phyloP scores from a whole-genome alignment of 2,888 invertebrate genomes.

The Drosophila mimica region DNA sequence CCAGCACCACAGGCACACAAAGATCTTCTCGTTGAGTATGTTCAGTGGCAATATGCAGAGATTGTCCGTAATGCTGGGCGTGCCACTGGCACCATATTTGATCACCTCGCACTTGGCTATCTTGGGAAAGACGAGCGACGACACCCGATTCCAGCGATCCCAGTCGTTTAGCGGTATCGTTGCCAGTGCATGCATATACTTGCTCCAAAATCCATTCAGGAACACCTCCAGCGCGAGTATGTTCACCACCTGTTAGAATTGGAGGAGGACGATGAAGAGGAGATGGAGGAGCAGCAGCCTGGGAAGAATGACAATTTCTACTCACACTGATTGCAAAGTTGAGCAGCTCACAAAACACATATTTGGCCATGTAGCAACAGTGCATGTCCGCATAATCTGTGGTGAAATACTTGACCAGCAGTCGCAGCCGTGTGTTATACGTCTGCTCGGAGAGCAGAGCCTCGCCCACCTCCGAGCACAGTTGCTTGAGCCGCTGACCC shows the following conservation, averaged over 20 bases:
- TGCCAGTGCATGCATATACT: slow-evolving; percentile 78
- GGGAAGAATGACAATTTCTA: slow-evolving; percentile 40
- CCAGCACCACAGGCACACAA: slow-evolving; percentile 91
- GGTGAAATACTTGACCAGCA: slow-evolving; percentile 82
- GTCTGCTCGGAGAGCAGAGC: slow-evolving; percentile 78
- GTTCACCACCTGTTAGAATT: slow-evolving; percentile 72
- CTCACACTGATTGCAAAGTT: slow-evolving; percentile 91
- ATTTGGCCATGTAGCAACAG: slow-evolving; percentile 88
- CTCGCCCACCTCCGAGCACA: slow-evolving; percentile 82
- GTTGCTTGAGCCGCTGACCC: slow-evolving; percentile 85
- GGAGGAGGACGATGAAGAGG: too few species aligned
- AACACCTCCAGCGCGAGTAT: slow-evolving; percentile 81
- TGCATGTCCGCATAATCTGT: slow-evolving; percentile 82
- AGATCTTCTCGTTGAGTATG: slow-evolving; percentile 92
- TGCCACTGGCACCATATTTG: slow-evolving; percentile 94
- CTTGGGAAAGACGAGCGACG: slow-evolving; percentile 86
- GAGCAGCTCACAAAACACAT: slow-evolving; percentile 90
- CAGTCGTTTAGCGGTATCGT: slow-evolving; percentile 81
- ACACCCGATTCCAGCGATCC: slow-evolving; percentile 82
- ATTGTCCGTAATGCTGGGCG: slow-evolving; percentile 91
- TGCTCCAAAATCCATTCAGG: slow-evolving; percentile 83
- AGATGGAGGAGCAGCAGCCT: neutral
- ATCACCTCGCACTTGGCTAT: slow-evolving; percentile 95
- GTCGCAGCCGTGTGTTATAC: slow-evolving; percentile 69
- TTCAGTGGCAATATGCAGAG: slow-evolving; percentile 91